Evolutionary conservation across 2,113 vertebrate genomes (phyloP).

Genomic region (Caranx ignobilis): DNA sequence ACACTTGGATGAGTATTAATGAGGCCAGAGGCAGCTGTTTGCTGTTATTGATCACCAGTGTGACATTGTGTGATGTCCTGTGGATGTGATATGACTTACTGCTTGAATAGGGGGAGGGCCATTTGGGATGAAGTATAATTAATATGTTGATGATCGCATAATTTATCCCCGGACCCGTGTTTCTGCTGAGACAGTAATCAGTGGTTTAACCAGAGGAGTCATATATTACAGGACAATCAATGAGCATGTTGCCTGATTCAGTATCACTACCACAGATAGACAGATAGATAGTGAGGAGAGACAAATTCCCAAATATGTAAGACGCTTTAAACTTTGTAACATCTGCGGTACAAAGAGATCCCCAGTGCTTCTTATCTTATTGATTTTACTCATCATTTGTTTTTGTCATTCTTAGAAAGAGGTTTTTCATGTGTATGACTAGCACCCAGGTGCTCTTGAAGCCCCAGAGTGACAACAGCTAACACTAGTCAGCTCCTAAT

Average conservation of each 20-base stretch:
- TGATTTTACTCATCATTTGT: background rate
- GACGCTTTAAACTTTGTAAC: background rate
- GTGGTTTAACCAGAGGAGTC: slow-evolving; percentile 62
- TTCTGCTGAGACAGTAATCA: slow-evolving; percentile 76
- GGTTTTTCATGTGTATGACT: background rate
- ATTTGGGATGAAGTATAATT: slow-evolving; percentile 67
- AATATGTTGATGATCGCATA: slow-evolving; percentile 71
- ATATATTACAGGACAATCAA: slow-evolving; percentile 69
- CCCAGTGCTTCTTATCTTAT: background rate
- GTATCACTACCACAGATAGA: slow-evolving; percentile 30
- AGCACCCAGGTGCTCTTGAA: background rate
- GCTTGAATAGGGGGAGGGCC: slow-evolving; percentile 35
- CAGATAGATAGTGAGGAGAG: slow-evolving; percentile 1
- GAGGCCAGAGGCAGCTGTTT: slow-evolving; percentile 38
- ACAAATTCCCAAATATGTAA: slow-evolving; percentile 6
- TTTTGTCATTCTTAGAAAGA: background rate
- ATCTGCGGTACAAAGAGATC: background rate
- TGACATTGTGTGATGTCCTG: slow-evolving; percentile 41
- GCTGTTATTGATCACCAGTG: slow-evolving; percentile 47
- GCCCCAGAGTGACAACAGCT: background rate
- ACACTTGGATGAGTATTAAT: slow-evolving; percentile 26
- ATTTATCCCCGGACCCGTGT: slow-evolving; percentile 43
- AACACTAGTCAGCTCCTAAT: slow-evolving; percentile 5
- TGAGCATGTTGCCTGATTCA: slow-evolving; percentile 34
- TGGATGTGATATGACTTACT: slow-evolving; percentile 53